Evolutionary conservation across 2,797 vertebrate species (phyloP).

Genomic region (Siniperca undulata): DNA sequence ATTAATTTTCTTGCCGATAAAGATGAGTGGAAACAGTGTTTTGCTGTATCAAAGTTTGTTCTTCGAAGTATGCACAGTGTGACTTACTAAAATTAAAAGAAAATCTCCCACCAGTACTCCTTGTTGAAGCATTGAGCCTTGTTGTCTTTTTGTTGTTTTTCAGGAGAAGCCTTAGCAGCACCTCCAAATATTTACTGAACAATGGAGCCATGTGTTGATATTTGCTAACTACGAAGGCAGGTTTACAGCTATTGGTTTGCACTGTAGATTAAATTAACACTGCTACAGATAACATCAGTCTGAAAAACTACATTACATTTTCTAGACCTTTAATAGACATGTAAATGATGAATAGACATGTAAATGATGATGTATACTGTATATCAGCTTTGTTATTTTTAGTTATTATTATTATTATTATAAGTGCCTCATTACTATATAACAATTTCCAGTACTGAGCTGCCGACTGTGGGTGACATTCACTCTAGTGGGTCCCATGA

Average conservation of each 20-base stretch:
- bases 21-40: background rate
- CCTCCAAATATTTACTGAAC: slow-evolving; percentile 17
- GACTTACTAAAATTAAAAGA: background rate
- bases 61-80: background rate
- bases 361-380: slow-evolving; percentile 9
- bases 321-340: slow-evolving; percentile 6
- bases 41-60: background rate
- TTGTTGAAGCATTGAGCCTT: background rate
- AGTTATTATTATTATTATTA: background rate
- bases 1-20: background rate
- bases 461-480: slow-evolving; percentile 1
- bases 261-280: slow-evolving; percentile 2
- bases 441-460: background rate
- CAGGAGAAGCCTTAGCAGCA: background rate
- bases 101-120: background rate
- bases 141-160: background rate
- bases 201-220: background rate
- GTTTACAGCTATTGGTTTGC: background rate
- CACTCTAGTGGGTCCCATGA: background rate
- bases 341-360: slow-evolving; percentile 12
- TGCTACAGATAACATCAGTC: slow-evolving; percentile 6
- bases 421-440: background rate
- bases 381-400: background rate
- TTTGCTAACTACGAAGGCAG: background rate
- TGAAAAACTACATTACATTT: background rate